phyloP scores from a whole-genome alignment of 1,140 invertebrate genomes.

The Rhopalosiphum padi region DNA sequence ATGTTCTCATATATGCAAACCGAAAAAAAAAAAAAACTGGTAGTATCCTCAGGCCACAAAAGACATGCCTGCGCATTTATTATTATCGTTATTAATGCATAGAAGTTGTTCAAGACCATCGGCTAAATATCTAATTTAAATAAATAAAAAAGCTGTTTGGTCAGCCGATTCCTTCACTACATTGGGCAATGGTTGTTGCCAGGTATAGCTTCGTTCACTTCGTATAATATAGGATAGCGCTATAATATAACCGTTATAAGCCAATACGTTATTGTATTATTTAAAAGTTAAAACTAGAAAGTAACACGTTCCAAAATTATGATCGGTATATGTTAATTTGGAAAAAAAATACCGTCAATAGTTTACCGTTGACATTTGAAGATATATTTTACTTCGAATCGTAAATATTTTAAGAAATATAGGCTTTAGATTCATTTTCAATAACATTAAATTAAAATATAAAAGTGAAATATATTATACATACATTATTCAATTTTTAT shows the following conservation, averaged over 20 bases:
- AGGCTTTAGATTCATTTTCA: not conserved
- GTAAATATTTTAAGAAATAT: not conserved
- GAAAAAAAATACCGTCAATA: not conserved
- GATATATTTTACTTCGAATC: not conserved
- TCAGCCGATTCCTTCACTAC: not conserved
- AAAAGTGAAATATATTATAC: not conserved
- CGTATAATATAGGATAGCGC: not conserved
- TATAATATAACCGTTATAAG: not conserved
- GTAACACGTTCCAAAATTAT: not conserved
- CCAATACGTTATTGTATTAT: not conserved
- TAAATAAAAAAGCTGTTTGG: conserved; percentile 16
- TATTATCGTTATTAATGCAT: not conserved
- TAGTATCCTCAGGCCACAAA: not conserved
- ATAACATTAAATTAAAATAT: not conserved
- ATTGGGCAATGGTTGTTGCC: not conserved
- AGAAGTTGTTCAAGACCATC: conserved; percentile 1
- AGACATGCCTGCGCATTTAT: not conserved
- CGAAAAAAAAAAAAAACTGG: not conserved
- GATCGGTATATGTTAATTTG: not conserved
- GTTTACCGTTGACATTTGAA: not conserved
- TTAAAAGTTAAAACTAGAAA: not conserved
- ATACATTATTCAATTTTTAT: not conserved
- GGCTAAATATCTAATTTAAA: conserved; percentile 18
- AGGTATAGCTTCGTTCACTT: not conserved
- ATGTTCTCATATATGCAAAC: not conserved